Evolutionary conservation across 2,113 vertebrate species (phyloP).

Genomic region (Bos indicus): DNA sequence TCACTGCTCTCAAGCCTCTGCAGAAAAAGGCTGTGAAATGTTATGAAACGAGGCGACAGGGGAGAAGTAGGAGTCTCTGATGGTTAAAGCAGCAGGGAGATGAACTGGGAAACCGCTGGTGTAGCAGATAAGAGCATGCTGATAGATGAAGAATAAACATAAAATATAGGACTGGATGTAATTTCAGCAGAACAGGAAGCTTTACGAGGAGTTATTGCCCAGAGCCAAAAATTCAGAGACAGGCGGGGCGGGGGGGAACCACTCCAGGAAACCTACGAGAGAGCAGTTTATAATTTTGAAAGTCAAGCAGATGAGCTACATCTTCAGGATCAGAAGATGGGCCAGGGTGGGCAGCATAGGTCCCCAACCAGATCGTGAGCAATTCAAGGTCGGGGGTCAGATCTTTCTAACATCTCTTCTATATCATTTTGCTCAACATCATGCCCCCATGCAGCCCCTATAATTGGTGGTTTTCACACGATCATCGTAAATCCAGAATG

Average conservation of each 20-base stretch:
- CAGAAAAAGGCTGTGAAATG: background rate
- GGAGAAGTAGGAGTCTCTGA: background rate
- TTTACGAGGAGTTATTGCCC: constrained; percentile 66
- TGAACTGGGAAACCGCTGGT: background rate
- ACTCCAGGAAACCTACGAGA: constrained; percentile 37
- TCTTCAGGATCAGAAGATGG: background rate
- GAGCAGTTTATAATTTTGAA: constrained; percentile 67
- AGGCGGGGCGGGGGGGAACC: constrained; percentile 6
- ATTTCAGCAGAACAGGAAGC: constrained; percentile 52
- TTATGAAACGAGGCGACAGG: background rate
- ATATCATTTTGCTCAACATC: rapidly evolving
- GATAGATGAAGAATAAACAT: constrained; percentile 58
- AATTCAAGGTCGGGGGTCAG: too few relatives aligned
- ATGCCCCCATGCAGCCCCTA: background rate
- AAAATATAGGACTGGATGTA: constrained; percentile 52
- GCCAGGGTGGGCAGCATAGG: background rate
- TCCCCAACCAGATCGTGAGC: background rate
- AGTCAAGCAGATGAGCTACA: constrained; percentile 48
- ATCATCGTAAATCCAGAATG: background rate
- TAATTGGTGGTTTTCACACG: background rate
- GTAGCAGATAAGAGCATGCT: constrained; percentile 15
- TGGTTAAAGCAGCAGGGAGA: background rate
- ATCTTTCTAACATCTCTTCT: too few relatives aligned
- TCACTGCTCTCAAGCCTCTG: background rate
- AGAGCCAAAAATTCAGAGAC: constrained; percentile 54